Conservation (phyloP, 2,797 vertebrate genomes). For the Kryptolebias ocellatus region DNA sequence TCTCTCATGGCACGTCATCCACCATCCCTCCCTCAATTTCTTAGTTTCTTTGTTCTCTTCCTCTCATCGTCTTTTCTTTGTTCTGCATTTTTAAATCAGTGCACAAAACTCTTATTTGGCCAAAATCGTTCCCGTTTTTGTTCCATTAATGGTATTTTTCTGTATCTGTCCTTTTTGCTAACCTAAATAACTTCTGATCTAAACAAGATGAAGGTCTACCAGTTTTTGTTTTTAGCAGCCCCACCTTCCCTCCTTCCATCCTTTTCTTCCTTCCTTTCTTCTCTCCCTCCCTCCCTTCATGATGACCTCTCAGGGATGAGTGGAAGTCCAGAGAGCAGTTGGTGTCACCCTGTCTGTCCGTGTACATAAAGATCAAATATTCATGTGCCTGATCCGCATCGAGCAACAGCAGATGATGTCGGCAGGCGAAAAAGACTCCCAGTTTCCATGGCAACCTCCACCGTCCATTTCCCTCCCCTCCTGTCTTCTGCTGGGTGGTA, state of each 20-base stretch:
- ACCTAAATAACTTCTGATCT: slow-evolving; percentile 48
- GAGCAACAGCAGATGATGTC: slow-evolving; percentile 68
- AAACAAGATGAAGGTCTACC: slow-evolving; percentile 59
- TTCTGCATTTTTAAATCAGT: slow-evolving; percentile 34
- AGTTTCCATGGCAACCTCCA: slow-evolving; percentile 80
- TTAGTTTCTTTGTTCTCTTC: slow-evolving; percentile 49
- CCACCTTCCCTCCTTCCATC: slow-evolving; percentile 34
- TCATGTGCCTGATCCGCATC: slow-evolving; percentile 55
- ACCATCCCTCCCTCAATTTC: slow-evolving; percentile 35
- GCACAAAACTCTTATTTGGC: slow-evolving; percentile 16
- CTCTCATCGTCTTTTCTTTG: slow-evolving; percentile 23
- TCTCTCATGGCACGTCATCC: slow-evolving; percentile 56
- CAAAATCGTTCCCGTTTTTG: slow-evolving; percentile 17
- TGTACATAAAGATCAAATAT: slow-evolving; percentile 79
- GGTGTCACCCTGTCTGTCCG: slow-evolving; percentile 28
- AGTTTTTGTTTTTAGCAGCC: slow-evolving; percentile 3
- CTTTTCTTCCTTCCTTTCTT: slow-evolving; percentile 4
- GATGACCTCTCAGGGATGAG: slow-evolving; percentile 25
- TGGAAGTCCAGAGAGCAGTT: slow-evolving; percentile 32
- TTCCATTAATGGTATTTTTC: slow-evolving; percentile 7
- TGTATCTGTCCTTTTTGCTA: slow-evolving; percentile 24
- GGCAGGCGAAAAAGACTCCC: slow-evolving; percentile 66
- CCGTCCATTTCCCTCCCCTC: slow-evolving; percentile 41
- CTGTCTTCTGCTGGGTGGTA: slow-evolving; percentile 37
- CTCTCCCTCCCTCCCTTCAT: slow-evolving; percentile 8